A percentile compares a stretch with the other conserved stretches of the same genome.
Evolutionary conservation across 1,140 invertebrate genomes (phyloP).

Genomic region (Drosophila parvula): DNA sequence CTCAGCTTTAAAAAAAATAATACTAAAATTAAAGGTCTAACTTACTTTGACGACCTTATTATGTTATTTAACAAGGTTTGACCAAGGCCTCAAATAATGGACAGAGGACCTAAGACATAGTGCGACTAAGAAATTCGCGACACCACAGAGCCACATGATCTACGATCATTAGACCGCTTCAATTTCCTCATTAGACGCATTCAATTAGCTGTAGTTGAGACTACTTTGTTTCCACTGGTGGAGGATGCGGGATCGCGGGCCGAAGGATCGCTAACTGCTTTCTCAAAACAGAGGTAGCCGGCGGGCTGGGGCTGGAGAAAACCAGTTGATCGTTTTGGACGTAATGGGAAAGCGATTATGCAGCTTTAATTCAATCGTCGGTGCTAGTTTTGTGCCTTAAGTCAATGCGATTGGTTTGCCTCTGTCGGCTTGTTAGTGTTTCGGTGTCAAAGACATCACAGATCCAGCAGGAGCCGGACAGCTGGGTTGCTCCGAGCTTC

Average conservation of each 20-base stretch:
- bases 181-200: slow-evolving; percentile 78
- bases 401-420: slow-evolving; percentile 26
- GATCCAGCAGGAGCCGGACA: slow-evolving; percentile 32
- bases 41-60: slow-evolving; percentile 56
- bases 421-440: slow-evolving; percentile 53
- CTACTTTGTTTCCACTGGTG: slow-evolving; percentile 19
- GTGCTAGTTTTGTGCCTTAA: slow-evolving; percentile 35
- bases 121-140: not conserved
- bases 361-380: slow-evolving; percentile 66
- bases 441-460: slow-evolving; percentile 59
- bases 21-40: slow-evolving; percentile 10
- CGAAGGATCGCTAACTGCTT: slow-evolving; percentile 55
- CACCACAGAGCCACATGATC: slow-evolving; percentile 27
- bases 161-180: slow-evolving; percentile 38
- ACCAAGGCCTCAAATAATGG: not conserved
- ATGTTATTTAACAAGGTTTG: slow-evolving; percentile 11
- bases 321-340: slow-evolving; percentile 71
- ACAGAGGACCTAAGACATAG: not conserved
- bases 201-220: slow-evolving; percentile 66
- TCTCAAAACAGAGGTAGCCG: slow-evolving; percentile 58
- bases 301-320: slow-evolving; percentile 28
- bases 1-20: slow-evolving; percentile 10
- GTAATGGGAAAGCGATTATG: slow-evolving; percentile 77
- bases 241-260: slow-evolving; percentile 14
- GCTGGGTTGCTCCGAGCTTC: slow-evolving; percentile 40